Evolutionary conservation across 1,140 invertebrate genomes (phyloP).

Genomic region (Bombus pascuorum): DNA sequence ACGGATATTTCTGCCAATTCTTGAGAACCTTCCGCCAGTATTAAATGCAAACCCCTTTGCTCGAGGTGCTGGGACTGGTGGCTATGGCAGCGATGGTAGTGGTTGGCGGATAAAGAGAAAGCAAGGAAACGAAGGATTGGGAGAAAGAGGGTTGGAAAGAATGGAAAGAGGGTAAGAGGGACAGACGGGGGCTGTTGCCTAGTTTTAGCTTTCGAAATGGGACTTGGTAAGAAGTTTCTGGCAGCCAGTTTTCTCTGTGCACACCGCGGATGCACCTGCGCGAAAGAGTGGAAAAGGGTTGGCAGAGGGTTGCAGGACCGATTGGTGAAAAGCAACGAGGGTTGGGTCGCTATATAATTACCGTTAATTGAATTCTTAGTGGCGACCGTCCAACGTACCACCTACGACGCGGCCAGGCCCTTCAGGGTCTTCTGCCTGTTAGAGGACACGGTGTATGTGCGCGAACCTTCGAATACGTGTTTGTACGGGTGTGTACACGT

Average conservation of each 20-base stretch:
- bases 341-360: constrained; percentile 75
- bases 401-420: constrained; percentile 30
- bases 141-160: neutral
- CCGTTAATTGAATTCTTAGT: constrained; percentile 81
- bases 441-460: neutral
- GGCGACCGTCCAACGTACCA: constrained; percentile 70
- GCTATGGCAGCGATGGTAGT: neutral
- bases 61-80: neutral
- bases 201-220: constrained; percentile 74
- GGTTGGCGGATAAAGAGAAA: constrained; percentile 30
- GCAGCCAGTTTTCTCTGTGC: constrained; percentile 59
- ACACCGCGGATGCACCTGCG: constrained; percentile 65
- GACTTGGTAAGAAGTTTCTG: constrained; percentile 79
- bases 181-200: constrained; percentile 26
- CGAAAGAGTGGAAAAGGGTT: constrained; percentile 44
- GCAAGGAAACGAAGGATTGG: neutral
- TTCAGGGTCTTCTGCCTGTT: constrained; percentile 43
- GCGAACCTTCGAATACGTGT: neutral
- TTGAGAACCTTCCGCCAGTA: constrained; percentile 72
- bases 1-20: constrained; percentile 74
- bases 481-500: neutral
- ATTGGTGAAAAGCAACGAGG: constrained; percentile 59
- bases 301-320: constrained; percentile 48
- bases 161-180: neutral
- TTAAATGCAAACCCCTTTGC: constrained; percentile 69